Evolutionary conservation across 1,140 invertebrate species (phyloP).

Genomic region (Bilobella aurantiaca): DNA sequence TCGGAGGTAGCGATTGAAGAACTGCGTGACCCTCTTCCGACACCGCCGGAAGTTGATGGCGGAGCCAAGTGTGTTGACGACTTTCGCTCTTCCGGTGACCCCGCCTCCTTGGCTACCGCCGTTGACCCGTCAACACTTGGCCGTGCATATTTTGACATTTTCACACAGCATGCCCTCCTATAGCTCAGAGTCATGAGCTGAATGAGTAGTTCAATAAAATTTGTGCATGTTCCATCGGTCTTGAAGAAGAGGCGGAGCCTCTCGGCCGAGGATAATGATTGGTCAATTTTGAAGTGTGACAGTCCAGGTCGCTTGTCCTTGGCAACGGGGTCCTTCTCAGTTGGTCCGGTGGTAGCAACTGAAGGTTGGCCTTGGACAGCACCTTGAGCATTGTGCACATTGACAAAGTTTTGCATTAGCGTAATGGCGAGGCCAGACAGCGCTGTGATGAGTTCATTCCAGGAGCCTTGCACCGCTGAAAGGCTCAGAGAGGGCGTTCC

Average conservation of each 20-base stretch:
- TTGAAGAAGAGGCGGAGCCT: conserved; percentile 25
- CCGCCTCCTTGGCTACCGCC: background rate
- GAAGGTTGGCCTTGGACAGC: background rate
- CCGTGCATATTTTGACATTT: conserved; percentile 19
- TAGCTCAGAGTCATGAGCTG: conserved; percentile 33
- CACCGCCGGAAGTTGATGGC: background rate
- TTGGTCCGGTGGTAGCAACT: background rate
- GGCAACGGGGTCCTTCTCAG: conserved; percentile 8
- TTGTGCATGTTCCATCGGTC: conserved; percentile 8
- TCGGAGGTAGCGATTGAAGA: background rate
- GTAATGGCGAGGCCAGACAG: conserved; percentile 19
- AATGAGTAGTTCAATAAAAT: conserved; percentile 22
- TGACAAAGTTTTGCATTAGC: background rate
- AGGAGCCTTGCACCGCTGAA: conserved; percentile 21
- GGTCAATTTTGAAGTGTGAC: conserved; percentile 20
- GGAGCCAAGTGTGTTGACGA: background rate
- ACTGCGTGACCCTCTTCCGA: background rate
- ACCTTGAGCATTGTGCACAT: background rate
- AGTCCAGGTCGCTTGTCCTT: background rate
- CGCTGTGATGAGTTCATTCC: conserved; percentile 30
- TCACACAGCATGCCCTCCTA: conserved; percentile 27
- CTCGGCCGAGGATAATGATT: conserved; percentile 15
- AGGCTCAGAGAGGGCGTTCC: conserved; percentile 15
- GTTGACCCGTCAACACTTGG: conserved; percentile 4
- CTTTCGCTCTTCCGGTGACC: background rate